Evolutionary conservation across 2,797 vertebrate species (phyloP).

Genomic region (Enteromius trimaculatus): DNA sequence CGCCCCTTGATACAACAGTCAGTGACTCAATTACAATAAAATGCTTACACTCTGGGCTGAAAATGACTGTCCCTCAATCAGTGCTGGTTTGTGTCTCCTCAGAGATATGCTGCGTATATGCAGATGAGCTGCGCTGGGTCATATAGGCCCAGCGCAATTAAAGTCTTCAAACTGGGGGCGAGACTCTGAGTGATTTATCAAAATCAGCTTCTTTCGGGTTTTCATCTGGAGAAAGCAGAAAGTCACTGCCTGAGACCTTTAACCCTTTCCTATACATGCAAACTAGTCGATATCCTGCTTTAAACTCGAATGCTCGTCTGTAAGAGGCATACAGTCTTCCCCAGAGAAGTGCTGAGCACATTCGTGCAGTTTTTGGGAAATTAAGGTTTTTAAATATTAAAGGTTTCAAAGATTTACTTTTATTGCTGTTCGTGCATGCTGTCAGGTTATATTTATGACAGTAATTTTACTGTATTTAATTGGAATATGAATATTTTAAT

Average conservation of each 20-base stretch:
- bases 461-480: conserved; percentile 81
- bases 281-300: neutral
- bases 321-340: neutral
- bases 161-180: conserved; percentile 55
- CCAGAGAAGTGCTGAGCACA: conserved; percentile 24
- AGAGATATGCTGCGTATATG: conserved; percentile 78
- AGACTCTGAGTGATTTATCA: conserved; percentile 9
- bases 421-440: conserved; percentile 70
- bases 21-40: conserved; percentile 70
- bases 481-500: conserved; percentile 84
- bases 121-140: conserved; percentile 74
- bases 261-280: neutral
- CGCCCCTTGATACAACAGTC: conserved; percentile 66
- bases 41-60: conserved; percentile 67
- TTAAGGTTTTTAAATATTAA: conserved; percentile 42
- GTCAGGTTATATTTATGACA: conserved; percentile 79
- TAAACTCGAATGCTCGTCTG: neutral
- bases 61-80: conserved; percentile 77
- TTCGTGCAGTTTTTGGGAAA: conserved; percentile 55
- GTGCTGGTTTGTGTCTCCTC: conserved; percentile 72
- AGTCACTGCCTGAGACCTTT: neutral
- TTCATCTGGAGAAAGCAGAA: conserved; percentile 49
- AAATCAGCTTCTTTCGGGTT: conserved; percentile 31
- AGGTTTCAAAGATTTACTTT: conserved; percentile 71
- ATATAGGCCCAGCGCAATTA: conserved; percentile 72